Conservation (phyloP, 2,888 invertebrate species). For the Sinodicranocentrus sp. region DNA sequence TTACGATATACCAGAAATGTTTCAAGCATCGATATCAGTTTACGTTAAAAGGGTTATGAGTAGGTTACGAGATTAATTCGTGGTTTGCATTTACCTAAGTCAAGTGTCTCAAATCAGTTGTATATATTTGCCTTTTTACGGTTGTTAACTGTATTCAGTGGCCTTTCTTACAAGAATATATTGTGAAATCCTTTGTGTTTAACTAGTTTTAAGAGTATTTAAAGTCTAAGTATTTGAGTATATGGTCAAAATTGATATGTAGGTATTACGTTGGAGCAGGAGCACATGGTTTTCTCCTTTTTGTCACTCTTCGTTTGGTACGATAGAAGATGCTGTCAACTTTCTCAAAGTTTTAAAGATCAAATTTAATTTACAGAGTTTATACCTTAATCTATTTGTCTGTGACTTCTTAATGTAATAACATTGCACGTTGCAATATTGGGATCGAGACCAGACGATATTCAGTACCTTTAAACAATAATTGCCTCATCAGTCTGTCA, state of each 20-base stretch:
- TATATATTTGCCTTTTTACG: slow-evolving; percentile 28
- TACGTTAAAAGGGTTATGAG: too few relatives aligned
- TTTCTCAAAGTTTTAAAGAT: too few relatives aligned
- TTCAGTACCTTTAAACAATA: slow-evolving; percentile 58
- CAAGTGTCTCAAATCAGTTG: slow-evolving; percentile 14
- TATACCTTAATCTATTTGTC: slow-evolving; percentile 9
- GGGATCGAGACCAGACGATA: slow-evolving; percentile 46
- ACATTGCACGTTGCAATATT: too few relatives aligned
- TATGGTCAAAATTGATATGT: too few relatives aligned
- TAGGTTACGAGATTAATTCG: slow-evolving; percentile 2
- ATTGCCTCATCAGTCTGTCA: slow-evolving; percentile 47
- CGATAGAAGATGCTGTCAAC: too few relatives aligned
- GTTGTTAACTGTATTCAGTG: slow-evolving; percentile 51
- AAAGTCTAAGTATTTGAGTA: too few relatives aligned
- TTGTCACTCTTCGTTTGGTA: too few relatives aligned
- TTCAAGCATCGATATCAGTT: not conserved
- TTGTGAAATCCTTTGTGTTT: slow-evolving; percentile 35
- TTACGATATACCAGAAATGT: too few relatives aligned
- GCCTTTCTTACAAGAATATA: slow-evolving; percentile 55
- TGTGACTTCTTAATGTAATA: slow-evolving; percentile 35
- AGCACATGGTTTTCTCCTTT: too few relatives aligned
- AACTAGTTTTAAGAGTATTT: slow-evolving; percentile 23
- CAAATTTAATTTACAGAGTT: too few relatives aligned
- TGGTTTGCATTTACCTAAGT: not conserved
- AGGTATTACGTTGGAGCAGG: too few relatives aligned